Base-by-base conservation (phyloP, 2,888 invertebrate genomes). In the Notodonta dromedarius region DNA sequence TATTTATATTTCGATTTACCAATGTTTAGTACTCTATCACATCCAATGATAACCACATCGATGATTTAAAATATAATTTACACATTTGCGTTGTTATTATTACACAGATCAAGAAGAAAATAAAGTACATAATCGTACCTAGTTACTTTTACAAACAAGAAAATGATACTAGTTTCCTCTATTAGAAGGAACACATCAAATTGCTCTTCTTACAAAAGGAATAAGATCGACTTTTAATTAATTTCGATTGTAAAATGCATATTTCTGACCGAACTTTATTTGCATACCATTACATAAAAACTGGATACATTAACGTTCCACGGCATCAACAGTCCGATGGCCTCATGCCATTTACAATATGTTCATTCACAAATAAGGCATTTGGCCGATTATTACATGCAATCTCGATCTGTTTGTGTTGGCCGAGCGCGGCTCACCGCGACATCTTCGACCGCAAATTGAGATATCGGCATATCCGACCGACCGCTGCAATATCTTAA, bases 381-480 rank as follows among this genome's bases (percentile, higher is more conserved):
- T 54, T 54, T 56, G 64, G 68, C 50, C 56, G 59, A 61, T 67
- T 64, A 76, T 58, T 59, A 66, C 55, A 56, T 66, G 55, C 55
- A 39, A 61, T 68, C 75, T 69, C 61, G 70, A 66, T 71, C 67
- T 62, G 67, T 67, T 61, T 54, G 65, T 60, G 56, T 67, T 67
- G 63, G 62, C 65, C 66, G 65, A 53, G 56, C 54, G 67, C 59
- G 65, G 58, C 58, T 66, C 66, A 63, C 76, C 68, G 60, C 73
- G 70, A 61, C 69, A 62, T 69, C 70, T 63, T 60, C 54, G 56
- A 76, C 82, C 84, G 70, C 83, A 82, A 79, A 83, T 83, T 76
- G 78, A 79, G 82, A 79, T 81, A 78, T 80, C 71, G 71, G 66
- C 71, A 72, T 79, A 75, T 69, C 72, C 60, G 63, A 61, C 61